These are phyloP conservation scores for Centruroides vittatus DNA, from an alignment of 1,140 invertebrate species.

Conservation along the genomic window DNA sequence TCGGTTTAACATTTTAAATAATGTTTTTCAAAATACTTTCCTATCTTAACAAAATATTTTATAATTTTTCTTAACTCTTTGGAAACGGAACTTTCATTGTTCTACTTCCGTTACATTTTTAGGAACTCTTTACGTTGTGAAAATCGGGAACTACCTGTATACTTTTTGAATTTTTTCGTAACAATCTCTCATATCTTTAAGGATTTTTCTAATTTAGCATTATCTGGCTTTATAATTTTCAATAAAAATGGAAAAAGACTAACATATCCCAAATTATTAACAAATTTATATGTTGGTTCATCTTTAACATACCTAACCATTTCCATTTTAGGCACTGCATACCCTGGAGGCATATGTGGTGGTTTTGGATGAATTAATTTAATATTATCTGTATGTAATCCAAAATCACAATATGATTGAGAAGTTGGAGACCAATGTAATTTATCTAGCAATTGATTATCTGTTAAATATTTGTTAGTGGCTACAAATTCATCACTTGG, in stretches of 20 bases:
- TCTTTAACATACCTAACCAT: slow-evolving; percentile 49
- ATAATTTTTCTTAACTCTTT: no score
- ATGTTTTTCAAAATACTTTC: no score
- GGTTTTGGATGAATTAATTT: slow-evolving; percentile 36
- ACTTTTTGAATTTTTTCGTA: no score
- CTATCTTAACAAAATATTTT: no score
- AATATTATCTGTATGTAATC: slow-evolving; percentile 75
- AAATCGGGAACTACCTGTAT: no score
- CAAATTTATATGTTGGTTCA: slow-evolving; percentile 56
- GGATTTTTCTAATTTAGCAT: slow-evolving; percentile 61
- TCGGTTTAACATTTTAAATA: no score
- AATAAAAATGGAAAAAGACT: slow-evolving; percentile 91
- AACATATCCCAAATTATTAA: slow-evolving; percentile 87
- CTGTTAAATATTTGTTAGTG: slow-evolving; percentile 49
- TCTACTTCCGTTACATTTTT: no score
- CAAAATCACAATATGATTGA: slow-evolving; percentile 74
- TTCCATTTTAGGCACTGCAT: slow-evolving; percentile 36
- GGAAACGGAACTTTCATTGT: no score
- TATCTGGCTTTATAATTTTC: slow-evolving; percentile 66
- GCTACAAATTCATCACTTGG: slow-evolving; percentile 30
- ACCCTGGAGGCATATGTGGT: slow-evolving; percentile 25
- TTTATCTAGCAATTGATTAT: slow-evolving; percentile 62
- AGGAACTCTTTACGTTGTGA: no score
- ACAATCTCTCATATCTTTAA: slow-evolving; percentile 58
- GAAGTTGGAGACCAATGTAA: slow-evolving; percentile 72